Conservation (phyloP, 2,888 invertebrate genomes). For the Netelia virgata region DNA sequence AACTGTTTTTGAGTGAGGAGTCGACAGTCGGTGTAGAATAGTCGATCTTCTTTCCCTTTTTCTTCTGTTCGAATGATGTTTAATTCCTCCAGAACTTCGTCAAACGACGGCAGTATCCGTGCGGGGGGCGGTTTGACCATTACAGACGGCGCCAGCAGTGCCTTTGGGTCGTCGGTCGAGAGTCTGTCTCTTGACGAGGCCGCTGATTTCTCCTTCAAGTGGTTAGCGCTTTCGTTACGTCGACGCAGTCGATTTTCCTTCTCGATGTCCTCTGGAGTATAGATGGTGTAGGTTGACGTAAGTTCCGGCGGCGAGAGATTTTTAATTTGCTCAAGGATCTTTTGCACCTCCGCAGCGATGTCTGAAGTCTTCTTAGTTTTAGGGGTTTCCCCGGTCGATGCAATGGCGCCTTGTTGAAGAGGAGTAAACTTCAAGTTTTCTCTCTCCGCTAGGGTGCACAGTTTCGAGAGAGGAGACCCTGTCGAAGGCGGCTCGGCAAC, state of each 20-base stretch:
- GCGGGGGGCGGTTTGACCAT: slow-evolving; percentile 14
- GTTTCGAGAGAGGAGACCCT: neutral
- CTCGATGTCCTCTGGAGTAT: slow-evolving; percentile 21
- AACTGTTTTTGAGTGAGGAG: slow-evolving; percentile 22
- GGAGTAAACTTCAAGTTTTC: slow-evolving; percentile 1
- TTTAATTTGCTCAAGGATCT: neutral
- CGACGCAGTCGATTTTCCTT: slow-evolving; percentile 28
- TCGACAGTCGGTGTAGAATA: slow-evolving; percentile 38
- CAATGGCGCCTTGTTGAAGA: neutral
- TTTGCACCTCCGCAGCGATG: neutral
- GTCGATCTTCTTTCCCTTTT: neutral
- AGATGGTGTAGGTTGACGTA: slow-evolving; percentile 2
- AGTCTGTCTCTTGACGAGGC: slow-evolving; percentile 18
- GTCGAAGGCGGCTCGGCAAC: neutral
- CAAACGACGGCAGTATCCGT: slow-evolving; percentile 1
- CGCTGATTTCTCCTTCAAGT: slow-evolving; percentile 4
- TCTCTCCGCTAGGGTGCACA: neutral
- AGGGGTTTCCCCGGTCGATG: neutral
- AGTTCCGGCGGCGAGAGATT: slow-evolving; percentile 39
- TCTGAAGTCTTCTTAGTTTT: neutral
- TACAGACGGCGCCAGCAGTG: slow-evolving; percentile 52
- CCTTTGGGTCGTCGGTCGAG: slow-evolving; percentile 23
- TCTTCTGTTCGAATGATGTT: neutral
- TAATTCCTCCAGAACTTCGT: neutral
- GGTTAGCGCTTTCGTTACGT: neutral